These are phyloP conservation scores for Bettongia penicillata DNA, from an alignment of 2,113 vertebrate species.

Conservation along the genomic window DNA sequence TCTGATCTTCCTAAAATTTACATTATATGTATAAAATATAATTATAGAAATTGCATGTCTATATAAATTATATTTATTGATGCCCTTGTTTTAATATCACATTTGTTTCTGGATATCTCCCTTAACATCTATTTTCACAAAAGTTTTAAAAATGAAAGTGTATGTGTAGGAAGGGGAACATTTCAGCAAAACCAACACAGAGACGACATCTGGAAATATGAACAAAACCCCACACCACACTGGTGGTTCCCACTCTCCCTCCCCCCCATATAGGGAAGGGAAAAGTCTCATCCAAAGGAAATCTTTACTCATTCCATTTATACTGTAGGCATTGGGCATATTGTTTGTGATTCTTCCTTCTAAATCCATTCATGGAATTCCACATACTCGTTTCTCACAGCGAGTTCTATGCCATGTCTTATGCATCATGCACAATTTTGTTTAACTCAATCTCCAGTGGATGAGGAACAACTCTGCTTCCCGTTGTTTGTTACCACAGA, in stretches of 20 bases:
- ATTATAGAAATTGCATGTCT: neutral
- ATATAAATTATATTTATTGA: neutral
- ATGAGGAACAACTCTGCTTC: neutral
- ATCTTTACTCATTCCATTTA: neutral
- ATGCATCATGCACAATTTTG: neutral
- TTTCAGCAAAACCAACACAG: neutral
- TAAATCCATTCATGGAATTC: neutral
- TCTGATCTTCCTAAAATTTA: neutral
- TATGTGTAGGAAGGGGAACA: neutral
- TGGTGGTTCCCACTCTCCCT: neutral
- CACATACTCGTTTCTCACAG: too few relatives aligned
- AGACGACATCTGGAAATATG: neutral
- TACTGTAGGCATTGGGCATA: neutral
- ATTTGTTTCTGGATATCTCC: neutral
- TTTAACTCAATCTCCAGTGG: neutral
- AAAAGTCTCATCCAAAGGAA: neutral
- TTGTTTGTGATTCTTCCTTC: neutral
- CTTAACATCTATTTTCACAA: neutral
- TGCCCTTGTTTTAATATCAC: neutral
- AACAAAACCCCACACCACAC: neutral
- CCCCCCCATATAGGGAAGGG: neutral
- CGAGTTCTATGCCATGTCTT: too few relatives aligned
- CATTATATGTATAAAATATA: neutral
- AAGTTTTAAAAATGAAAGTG: neutral
- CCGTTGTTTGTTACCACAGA: neutral